These are phyloP conservation scores for Bujurquina vittata DNA, from an alignment of 2,113 vertebrate genomes.

Conservation along the genomic window DNA sequence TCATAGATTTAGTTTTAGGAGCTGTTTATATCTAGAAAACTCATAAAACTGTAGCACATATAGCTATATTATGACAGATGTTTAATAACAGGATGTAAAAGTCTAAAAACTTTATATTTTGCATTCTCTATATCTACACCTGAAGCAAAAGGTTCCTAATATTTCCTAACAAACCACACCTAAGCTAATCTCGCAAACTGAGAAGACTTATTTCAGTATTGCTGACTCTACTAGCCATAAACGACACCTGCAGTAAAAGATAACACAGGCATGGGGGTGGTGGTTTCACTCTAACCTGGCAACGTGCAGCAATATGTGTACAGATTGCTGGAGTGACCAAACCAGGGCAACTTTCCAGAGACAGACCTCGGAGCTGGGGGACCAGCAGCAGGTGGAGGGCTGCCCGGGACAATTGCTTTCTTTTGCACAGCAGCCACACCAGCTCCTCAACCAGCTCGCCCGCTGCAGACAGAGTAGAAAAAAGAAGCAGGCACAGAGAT, in stretches of 20 bases:
- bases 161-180: no score
- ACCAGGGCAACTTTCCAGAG: slow-evolving; percentile 73
- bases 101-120: no score
- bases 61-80: background rate
- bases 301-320: slow-evolving; percentile 78
- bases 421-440: slow-evolving; percentile 71
- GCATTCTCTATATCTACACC: background rate
- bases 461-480: slow-evolving; percentile 46
- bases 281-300: slow-evolving; percentile 77
- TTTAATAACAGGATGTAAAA: background rate
- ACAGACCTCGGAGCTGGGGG: slow-evolving; percentile 82
- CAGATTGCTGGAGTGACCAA: slow-evolving; percentile 80
- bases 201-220: no score
- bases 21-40: background rate
- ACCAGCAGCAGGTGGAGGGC: slow-evolving; percentile 87
- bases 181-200: no score
- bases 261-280: background rate
- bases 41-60: background rate
- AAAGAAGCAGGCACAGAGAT: background rate
- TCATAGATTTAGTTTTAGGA: background rate
- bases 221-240: background rate
- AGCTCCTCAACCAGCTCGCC: slow-evolving; percentile 82
- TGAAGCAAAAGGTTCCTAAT: no score
- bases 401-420: slow-evolving; percentile 77
- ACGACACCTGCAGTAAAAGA: background rate